Base-by-base conservation (phyloP, 2,888 invertebrate species). In the Eudemis profundana region DNA sequence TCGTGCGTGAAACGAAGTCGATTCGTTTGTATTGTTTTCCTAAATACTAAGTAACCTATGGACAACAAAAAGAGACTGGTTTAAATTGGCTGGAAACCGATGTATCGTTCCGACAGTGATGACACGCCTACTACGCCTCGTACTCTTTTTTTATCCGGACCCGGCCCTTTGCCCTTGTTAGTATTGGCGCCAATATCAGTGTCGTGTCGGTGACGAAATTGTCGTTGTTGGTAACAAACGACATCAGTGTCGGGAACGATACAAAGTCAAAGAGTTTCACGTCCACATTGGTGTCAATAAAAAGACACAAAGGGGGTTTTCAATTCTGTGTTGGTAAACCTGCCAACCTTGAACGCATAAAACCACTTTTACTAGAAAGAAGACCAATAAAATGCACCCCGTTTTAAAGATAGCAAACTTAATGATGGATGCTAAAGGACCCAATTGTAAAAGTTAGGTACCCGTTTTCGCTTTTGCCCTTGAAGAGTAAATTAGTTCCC, bases 401-500 rank as follows among this genome's bases (percentile, higher is more conserved):
- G 5, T 42, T 57, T n/a, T 8, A 33, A 53, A 59, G 4, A 53
- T 46, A 21, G 56, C 59, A 71, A 71, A 59, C 66, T 67, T 68
- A 70, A 69, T 72, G 72, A 78, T 68, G 50, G 54, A 61, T 69
- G 66, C 59, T 68, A 70, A 70, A 75, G 74, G 66, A 70, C 72
- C 70, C 67, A 70, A 71, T 69, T 69, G 68, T 69, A 70, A 74
- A 77, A 76, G 69, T 72, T 70, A 76, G 69, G 71, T 70, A 61
- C 67, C n/a, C 29, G 17, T 54, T 72, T 70, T 81, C 70, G 46
- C 61, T 73, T 72, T 70, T 72, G 74, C 65, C 72, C 74, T 76
- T 74, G 69, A 73, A 68, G 70, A 71, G 71, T 72, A 79, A 79
- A 82, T 83, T 80, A 82, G 76, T 79, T 82, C 77, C 69, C 71